Evolutionary conservation across 2,113 vertebrate species (phyloP).

Genomic region (Recurvirostra avosetta): DNA sequence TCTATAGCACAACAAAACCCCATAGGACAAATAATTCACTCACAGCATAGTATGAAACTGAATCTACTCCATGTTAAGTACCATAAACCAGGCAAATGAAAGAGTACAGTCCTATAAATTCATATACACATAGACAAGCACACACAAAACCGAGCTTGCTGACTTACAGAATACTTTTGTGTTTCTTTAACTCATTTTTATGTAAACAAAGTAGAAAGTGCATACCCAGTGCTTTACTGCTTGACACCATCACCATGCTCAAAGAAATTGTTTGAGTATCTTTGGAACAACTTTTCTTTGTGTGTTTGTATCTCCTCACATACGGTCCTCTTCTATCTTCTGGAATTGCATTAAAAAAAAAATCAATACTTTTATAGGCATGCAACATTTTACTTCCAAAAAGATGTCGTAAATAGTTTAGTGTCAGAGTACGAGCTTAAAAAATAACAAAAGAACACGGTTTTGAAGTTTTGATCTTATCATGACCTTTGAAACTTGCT

Average conservation of each 20-base stretch:
- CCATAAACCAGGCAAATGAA: background rate
- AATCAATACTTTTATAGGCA: slow-evolving; percentile 1
- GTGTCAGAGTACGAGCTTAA: background rate
- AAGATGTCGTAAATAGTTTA: background rate
- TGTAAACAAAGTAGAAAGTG: background rate
- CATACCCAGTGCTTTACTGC: background rate
- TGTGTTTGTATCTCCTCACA: background rate
- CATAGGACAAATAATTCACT: background rate
- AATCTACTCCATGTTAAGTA: background rate
- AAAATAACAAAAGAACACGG: slow-evolving; percentile 1
- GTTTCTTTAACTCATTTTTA: background rate
- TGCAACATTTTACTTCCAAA: slow-evolving; percentile 41
- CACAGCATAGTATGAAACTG: background rate
- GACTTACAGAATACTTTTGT: background rate
- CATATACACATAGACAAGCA: background rate
- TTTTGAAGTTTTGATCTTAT: slow-evolving; percentile 28
- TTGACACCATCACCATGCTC: background rate
- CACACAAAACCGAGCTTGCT: background rate
- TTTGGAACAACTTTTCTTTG: background rate
- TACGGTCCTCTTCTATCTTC: background rate
- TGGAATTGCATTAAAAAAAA: background rate
- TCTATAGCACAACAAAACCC: background rate
- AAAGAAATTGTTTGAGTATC: background rate
- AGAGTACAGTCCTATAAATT: background rate
- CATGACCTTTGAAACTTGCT: slow-evolving; percentile 12